phyloP scores from a whole-genome alignment of 2,797 vertebrate species.

The Glyptemys insculpta region DNA sequence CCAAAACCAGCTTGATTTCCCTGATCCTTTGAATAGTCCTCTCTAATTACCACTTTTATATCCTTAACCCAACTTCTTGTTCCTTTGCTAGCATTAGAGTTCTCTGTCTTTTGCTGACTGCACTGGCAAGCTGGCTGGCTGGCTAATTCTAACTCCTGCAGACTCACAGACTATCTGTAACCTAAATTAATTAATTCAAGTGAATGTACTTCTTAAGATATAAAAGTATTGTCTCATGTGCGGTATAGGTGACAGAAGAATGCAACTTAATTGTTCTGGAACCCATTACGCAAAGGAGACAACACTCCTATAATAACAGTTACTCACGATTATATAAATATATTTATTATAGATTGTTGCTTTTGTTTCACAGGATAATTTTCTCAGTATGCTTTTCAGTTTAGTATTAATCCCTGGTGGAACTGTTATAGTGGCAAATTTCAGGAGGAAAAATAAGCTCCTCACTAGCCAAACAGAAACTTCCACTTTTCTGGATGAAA shows the following conservation, averaged over 20 bases:
- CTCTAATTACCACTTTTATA: not conserved
- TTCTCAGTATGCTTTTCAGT: not conserved
- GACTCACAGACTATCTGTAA: not conserved
- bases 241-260: not conserved
- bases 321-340: not conserved
- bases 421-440: not conserved
- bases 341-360: not conserved
- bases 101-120: conserved; percentile 37
- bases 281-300: not conserved
- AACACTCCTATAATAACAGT: not conserved
- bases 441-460: not conserved
- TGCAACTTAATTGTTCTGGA: not conserved
- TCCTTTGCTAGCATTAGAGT: not conserved
- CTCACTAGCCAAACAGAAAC: not conserved
- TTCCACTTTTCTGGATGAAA: conserved; percentile 30
- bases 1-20: not conserved
- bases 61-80: not conserved
- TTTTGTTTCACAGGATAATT: conserved; percentile 2
- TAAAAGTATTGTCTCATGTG: not conserved
- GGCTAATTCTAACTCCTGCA: not conserved
- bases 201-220: not conserved
- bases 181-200: conserved; percentile 20
- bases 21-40: not conserved
- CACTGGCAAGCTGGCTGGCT: not conserved
- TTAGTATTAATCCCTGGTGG: not conserved